Base-by-base conservation (phyloP, 30 jellyfish, hydroid and myxozoan genomes). In the Aurelia sp. region DNA sequence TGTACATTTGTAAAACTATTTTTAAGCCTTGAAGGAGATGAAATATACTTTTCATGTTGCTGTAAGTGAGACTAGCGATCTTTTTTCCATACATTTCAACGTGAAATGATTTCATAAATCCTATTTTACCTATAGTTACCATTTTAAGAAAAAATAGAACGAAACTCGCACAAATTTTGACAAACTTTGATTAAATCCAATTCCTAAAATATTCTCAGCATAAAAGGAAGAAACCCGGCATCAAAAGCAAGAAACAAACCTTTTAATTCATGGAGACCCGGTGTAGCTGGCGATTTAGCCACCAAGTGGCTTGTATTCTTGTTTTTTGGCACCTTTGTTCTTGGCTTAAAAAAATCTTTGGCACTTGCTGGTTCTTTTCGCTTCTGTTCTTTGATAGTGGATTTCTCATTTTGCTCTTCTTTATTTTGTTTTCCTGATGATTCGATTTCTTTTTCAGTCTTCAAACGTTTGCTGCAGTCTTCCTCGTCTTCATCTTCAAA, bases 211-310 rank as follows among this genome's bases (percentile, higher is more conserved):
- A 27, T 27, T 27, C n/a, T 27, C 33, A 27, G 33, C 33, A 27
- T 2, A 27, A 27, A 27, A 27, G 33, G 2, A 27, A 27, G 33
- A 27, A 27, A 66, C 19, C 47, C 50, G n/a, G 8, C 15, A 21
- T 17, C 8, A 17, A 31, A 19, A 22, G 6, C 78, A 24, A 6
- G 11, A 31, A 35, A 35, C 38, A 27, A 71, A 82, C 92, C 92
- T 68, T 57, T 21, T 17, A 70, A 61, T 7, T 71, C 92, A 15
- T n/a, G 44, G 31, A 82, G 5, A n/a, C 92, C 86, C 17, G 92
- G 86, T 51, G 92, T 82, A n/a, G 30, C 71, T 17, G 92, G 92
- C 4, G 92, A 68, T 20, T 59, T 58, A 55, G 80, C 47, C 1
- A 9, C 17, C 11, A 35, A 8, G 4, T 4, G 67, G 15, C 16